Percentiles rank a stretch among this genome's conserved stretches.
Evolutionary conservation across 2,113 vertebrate genomes (phyloP).

Genomic region (Dasyurus viverrinus): DNA sequence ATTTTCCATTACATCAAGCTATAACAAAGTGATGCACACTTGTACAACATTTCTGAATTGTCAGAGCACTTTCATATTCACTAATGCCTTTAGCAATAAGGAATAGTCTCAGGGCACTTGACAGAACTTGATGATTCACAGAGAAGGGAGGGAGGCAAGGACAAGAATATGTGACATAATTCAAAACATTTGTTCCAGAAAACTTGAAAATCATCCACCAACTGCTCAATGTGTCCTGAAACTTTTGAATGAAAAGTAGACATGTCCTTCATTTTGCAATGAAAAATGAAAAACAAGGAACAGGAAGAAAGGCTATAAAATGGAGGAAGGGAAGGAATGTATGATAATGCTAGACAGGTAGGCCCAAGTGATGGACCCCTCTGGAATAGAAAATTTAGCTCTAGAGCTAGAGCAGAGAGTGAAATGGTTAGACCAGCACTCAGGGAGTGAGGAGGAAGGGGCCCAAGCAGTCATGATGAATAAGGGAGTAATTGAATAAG

Average conservation of each 20-base stretch:
- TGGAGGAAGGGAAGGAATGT: background rate
- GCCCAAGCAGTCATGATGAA: background rate
- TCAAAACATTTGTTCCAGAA: background rate
- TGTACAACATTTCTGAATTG: background rate
- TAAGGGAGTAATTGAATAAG: background rate
- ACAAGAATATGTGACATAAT: background rate
- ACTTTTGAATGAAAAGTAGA: background rate
- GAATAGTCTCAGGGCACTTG: background rate
- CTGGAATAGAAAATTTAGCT: background rate
- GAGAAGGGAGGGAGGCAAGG: background rate
- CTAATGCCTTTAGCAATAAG: background rate
- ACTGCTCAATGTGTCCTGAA: background rate
- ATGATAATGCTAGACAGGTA: background rate
- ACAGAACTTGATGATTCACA: background rate
- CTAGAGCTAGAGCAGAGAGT: background rate
- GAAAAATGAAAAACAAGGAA: background rate
- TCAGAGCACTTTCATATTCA: background rate
- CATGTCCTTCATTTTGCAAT: background rate
- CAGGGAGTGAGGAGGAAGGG: background rate
- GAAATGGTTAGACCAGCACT: background rate
- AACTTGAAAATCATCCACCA: background rate
- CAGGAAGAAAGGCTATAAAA: background rate
- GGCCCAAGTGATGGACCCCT: background rate
- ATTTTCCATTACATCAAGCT: background rate
- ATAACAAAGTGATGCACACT: background rate